Evolutionary conservation across 1,140 invertebrate genomes (phyloP), one percentile per base, ranked within the genome.

Genomic region (Microplitis mediator): DNA sequence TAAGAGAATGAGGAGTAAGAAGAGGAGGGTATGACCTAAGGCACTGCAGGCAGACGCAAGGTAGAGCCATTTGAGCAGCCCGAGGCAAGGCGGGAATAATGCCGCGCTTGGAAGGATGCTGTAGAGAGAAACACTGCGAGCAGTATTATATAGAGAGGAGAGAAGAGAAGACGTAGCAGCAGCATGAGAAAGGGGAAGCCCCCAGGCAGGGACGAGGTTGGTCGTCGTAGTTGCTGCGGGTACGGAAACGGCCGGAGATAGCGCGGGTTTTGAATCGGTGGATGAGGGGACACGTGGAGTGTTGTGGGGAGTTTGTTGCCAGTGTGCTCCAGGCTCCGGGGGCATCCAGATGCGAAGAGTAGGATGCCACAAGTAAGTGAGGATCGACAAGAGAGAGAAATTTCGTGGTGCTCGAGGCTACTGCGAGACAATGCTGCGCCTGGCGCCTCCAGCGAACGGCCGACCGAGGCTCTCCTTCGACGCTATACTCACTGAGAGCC

Each of bases 11-110:
- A 74, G n/a, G 56, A 76, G 51, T 52, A 69, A 39, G 71, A 65
- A 16, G 64, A 76, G 74, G 63, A 76, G 65, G 36, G 63, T 54
- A 62, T 73, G 54, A 82, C 84, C 79, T 6, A 54, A 51, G 76
- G 84, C 82, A 73, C 64, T 86, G 82, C 81, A 82, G 81, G 80
- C 82, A 83, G 82, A 86, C 78, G 67, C 78, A 75, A 79, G 76
- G 76, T 76, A 78, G 75, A 82, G 76, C 77, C 80, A 81, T 84
- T 84, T 81, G 75, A 78, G 76, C 78, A 63, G 78, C 82, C 79
- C 61, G 62, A 67, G 79, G 82, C 80, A 60, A 78, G 71, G 61
- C 65, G 65, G 76, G 77, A 79, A 81, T 81, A 77, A 80, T 81
- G 76, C 79, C 72, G 72, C 75, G 78, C 76, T 69, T 52, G 62